Base-by-base conservation (phyloP, 2,113 vertebrate species). In the Psilopogon haemacephalus region DNA sequence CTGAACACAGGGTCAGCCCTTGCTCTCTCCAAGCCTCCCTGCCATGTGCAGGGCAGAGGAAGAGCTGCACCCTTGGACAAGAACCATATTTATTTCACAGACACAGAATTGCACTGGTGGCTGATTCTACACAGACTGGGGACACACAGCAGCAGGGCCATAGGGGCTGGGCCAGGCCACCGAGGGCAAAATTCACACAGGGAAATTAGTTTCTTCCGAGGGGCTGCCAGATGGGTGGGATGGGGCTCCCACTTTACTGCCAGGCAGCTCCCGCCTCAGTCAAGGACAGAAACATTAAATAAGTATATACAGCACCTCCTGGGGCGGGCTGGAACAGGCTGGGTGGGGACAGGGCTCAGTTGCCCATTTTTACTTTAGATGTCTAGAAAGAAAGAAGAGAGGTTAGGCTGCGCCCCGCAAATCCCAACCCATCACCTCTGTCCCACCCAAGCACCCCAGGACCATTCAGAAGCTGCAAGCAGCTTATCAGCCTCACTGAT, bases 281-380 rank as follows among this genome's bases (percentile, higher is more conserved):
- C 84, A 87, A 63, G 91, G 88, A 81, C 78, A 92, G 96, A 97
- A 97, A 97, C 88, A 95, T 97, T 97, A 97, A 98, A 98, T 98
- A 98, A 98, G 82, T 98, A 98, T 97, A 81, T 96, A 97, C 94
- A 95, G 95, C 95, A 95, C 94, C 89, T 95, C 94, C 59, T 75
- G 95, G 91, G 94, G 86, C 26, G 4, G 65, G 90, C 90, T 93
- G 93, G 79, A 84, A 96, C 81, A 73, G 52, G 94, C 86, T 71
- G 75, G 80, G 60, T 78, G 71, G 19, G 19, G 21, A 63, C 55
- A 63, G 54, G 77, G 85, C 55, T 97, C 98, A 99, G 96, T 99
- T 98, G 50, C 99, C 99, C 99, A 99, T 99, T 98, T 99, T 99
- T 98, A 99, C 98, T 98, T 98, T 99, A n/a, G 99, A 99, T 44